These are phyloP conservation scores for Hypolimnas misippus DNA, from an alignment of 2,888 invertebrate genomes.

Conservation along the genomic window DNA sequence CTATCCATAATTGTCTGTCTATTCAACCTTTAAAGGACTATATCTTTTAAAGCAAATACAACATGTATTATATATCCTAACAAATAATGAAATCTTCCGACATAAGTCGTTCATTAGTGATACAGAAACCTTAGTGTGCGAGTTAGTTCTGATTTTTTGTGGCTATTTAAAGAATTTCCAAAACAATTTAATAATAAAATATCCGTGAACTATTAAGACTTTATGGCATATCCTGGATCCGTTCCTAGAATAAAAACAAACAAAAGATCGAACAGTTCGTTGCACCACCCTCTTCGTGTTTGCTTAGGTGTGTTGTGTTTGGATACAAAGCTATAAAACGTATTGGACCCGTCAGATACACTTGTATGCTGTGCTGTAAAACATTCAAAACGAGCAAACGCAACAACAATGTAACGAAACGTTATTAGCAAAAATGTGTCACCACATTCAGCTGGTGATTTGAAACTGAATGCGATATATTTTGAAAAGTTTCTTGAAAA, in stretches of 20 bases:
- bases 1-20: too few relatives aligned
- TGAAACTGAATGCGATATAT: conserved; percentile 74
- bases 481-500: conserved; percentile 46
- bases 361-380: conserved; percentile 29
- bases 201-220: conserved; percentile 54
- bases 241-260: conserved; percentile 57
- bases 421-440: background rate
- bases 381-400: background rate
- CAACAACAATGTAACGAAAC: conserved; percentile 13
- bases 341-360: conserved; percentile 55
- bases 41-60: too few relatives aligned
- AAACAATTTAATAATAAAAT: conserved; percentile 43
- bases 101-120: too few relatives aligned
- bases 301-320: conserved; percentile 66
- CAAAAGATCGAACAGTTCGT: conserved; percentile 53
- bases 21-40: too few relatives aligned
- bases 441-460: too few relatives aligned
- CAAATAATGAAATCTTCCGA: too few relatives aligned
- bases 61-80: too few relatives aligned
- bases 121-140: too few relatives aligned
- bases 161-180: conserved; percentile 7
- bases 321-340: conserved; percentile 65
- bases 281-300: conserved; percentile 57
- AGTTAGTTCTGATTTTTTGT: too few relatives aligned
- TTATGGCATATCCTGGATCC: conserved; percentile 54